phyloP scores from a whole-genome alignment of 2,888 invertebrate genomes.

The Brachylomia viminalis region DNA sequence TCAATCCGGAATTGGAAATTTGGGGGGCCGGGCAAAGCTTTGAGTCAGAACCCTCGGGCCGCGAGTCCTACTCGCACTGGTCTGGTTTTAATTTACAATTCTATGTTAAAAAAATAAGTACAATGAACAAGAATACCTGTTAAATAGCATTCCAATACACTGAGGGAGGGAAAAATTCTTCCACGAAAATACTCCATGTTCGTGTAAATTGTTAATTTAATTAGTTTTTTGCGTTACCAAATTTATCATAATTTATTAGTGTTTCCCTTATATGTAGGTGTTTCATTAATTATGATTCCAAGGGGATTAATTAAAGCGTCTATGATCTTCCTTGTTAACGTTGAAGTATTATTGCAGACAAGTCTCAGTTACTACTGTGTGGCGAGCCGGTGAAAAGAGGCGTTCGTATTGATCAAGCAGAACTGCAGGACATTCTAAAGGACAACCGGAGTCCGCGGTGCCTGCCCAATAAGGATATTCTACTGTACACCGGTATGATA shows the following conservation, averaged over 20 bases:
- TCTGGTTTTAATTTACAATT: neutral
- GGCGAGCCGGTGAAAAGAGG: constrained; percentile 91
- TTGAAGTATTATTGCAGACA: constrained; percentile 87
- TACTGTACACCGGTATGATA: constrained; percentile 91
- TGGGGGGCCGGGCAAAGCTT: too few relatives aligned
- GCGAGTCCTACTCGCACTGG: too few relatives aligned
- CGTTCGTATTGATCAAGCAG: constrained; percentile 88
- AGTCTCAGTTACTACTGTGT: constrained; percentile 93
- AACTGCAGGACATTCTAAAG: constrained; percentile 86
- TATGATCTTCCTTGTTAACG: constrained; percentile 14
- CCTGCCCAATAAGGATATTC: constrained; percentile 92
- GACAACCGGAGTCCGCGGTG: constrained; percentile 92
- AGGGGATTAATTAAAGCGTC: constrained; percentile 9
- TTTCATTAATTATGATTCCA: constrained; percentile 36
- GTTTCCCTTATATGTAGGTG: constrained; percentile 27
- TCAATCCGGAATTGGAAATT: neutral
- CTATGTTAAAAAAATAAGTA: neutral
- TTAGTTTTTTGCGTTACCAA: constrained; percentile 21
- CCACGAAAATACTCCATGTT: constrained; percentile 15
- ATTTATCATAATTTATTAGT: constrained; percentile 29
- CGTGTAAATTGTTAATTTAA: constrained; percentile 23
- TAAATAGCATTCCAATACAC: neutral
- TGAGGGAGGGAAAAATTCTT: constrained; percentile 27
- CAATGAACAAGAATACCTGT: neutral
- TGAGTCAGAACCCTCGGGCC: too few relatives aligned